phyloP scores from a whole-genome alignment of 2,797 vertebrate genomes.

The Diplodus sargus region DNA sequence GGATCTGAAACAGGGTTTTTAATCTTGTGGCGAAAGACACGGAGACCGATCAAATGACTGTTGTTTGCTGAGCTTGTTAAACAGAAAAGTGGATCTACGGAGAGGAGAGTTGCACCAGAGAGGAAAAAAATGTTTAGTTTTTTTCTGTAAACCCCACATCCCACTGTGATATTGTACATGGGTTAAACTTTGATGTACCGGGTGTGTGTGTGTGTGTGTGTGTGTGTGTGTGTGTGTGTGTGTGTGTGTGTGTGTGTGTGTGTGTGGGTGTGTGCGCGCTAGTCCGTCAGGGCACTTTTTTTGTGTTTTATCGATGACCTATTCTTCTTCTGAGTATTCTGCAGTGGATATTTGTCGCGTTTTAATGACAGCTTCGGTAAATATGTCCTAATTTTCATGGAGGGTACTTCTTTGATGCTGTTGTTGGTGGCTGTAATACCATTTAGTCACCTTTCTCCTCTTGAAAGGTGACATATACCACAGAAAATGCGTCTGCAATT shows the following conservation, averaged over 20 bases:
- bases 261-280: background rate
- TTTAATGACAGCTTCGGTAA: slow-evolving; percentile 43
- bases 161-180: slow-evolving; percentile 66
- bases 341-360: slow-evolving; percentile 60
- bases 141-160: slow-evolving; percentile 53
- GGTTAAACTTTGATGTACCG: slow-evolving; percentile 58
- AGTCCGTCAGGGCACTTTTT: slow-evolving; percentile 29
- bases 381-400: slow-evolving; percentile 40
- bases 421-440: slow-evolving; percentile 38
- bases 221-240: background rate
- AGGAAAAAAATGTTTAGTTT: slow-evolving; percentile 35
- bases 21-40: slow-evolving; percentile 15
- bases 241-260: slow-evolving; percentile 32
- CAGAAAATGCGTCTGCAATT: slow-evolving; percentile 13
- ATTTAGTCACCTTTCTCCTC: slow-evolving; percentile 7
- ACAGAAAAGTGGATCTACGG: slow-evolving; percentile 3
- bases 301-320: slow-evolving; percentile 59
- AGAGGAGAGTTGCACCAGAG: slow-evolving; percentile 52
- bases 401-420: slow-evolving; percentile 31
- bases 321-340: slow-evolving; percentile 56
- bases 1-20: slow-evolving; percentile 25
- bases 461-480: background rate
- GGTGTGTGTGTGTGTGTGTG: slow-evolving; percentile 35
- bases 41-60: slow-evolving; percentile 17
- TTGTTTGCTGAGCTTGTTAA: slow-evolving; percentile 33